Percentiles rank a stretch among this genome's conserved stretches.
These are phyloP conservation scores for Drosophila picticornis DNA, from an alignment of 2,888 invertebrate species.

Conservation along the genomic window DNA sequence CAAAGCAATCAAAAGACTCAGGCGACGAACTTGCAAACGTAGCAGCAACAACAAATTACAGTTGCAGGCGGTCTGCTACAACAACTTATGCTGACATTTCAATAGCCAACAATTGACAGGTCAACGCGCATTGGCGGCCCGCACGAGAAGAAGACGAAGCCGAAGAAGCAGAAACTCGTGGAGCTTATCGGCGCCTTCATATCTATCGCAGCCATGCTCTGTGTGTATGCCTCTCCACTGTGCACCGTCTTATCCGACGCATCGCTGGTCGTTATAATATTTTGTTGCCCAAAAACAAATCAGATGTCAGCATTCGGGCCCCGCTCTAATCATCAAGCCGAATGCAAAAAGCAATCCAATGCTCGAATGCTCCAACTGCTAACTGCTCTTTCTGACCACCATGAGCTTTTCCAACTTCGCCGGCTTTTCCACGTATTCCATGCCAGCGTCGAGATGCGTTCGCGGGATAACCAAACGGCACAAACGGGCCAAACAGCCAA, in stretches of 20 bases:
- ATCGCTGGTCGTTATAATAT: constrained; percentile 85
- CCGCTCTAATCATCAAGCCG: constrained; percentile 82
- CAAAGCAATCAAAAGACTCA: constrained; percentile 75
- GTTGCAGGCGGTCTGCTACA: constrained; percentile 21
- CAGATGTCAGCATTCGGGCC: constrained; percentile 80
- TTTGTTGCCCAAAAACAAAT: constrained; percentile 83
- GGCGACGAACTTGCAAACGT: constrained; percentile 72
- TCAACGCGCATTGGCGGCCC: constrained; percentile 82
- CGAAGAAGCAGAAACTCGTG: constrained; percentile 13
- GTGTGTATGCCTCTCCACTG: constrained; percentile 13
- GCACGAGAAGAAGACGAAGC: constrained; percentile 31
- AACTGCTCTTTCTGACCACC: constrained; percentile 41
- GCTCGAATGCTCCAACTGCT: constrained; percentile 11
- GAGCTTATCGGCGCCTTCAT: constrained; percentile 60
- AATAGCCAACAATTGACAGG: constrained; percentile 85
- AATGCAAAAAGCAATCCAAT: constrained; percentile 11
- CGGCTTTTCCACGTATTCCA: constrained; percentile 69
- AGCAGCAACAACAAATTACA: constrained; percentile 38
- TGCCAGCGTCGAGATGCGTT: constrained; percentile 59
- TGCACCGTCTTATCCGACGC: constrained; percentile 44
- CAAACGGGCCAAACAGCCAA: constrained; percentile 28
- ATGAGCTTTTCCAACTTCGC: constrained; percentile 60
- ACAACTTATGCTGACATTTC: constrained; percentile 83
- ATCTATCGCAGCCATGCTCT: constrained; percentile 44
- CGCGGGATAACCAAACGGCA: constrained; percentile 54